Evolutionary conservation across 2,888 invertebrate genomes (phyloP), one percentile per base, ranked within the genome.

Genomic region (Chesias legatella): DNA sequence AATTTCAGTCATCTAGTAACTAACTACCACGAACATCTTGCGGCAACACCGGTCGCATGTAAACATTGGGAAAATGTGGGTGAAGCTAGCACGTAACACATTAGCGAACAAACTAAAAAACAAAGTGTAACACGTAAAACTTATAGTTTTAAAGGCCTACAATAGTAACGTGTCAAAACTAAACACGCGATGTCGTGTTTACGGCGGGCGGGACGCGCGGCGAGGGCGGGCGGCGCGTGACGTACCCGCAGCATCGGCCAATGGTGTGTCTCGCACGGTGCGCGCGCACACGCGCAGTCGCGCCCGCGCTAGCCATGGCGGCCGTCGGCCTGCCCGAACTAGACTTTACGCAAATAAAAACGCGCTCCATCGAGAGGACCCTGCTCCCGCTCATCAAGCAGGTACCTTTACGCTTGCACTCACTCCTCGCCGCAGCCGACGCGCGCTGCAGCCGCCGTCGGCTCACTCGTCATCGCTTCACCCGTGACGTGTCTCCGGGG

Each of bases 301-400:
- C 80, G 73, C 65, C 73, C 75, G 79, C 78, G 82, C 85, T 82
- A 82, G 78, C 85, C 89, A 90, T 90, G 90, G 90, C 90, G 89
- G 88, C 89, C 89, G 83, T 88, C 82, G 89, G 89, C 86, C 80
- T 86, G 79, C 84, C 89, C 67, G 84, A 89, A 67, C 73, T 89
- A 73, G 88, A 89, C 73, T 76, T 89, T 70, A 79, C 95, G 82
- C 95, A 95, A 90, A 96, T 97, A 79, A 94, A 94, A 89, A 97
- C 96, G 70, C 95, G 94, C 91, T 96, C 96, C 86, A 95, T 97
- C 88, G 97, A 97, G 90, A 94, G 95, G 89, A 96, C 96, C 64
- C 92, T 97, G 69, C 93, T 97, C 77, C 97, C 97, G 66, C 92
- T 97, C 82, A 94, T 97, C 74, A 96, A 95, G 86, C 97, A 97